Conservation (phyloP, 2,888 invertebrate species). For the Tetragonisca angustula region DNA sequence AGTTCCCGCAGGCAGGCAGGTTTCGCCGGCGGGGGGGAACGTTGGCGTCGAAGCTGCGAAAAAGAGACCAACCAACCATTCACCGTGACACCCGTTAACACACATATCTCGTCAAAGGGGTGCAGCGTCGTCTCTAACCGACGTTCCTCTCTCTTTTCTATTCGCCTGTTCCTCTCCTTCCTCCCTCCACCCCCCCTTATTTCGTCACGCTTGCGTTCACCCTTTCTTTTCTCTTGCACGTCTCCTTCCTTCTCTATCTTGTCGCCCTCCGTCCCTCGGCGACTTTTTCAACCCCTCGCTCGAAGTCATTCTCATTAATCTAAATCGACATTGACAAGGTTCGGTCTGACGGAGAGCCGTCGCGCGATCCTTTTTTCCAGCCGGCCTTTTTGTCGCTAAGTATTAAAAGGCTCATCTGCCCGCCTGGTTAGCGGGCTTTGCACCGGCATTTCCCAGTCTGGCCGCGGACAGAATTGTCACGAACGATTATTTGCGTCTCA, state of each 20-base stretch:
- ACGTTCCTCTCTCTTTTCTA: slow-evolving; percentile 35
- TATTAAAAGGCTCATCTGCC: slow-evolving; percentile 55
- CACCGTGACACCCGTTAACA: slow-evolving; percentile 58
- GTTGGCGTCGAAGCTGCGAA: slow-evolving; percentile 59
- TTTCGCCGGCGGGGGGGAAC: slow-evolving; percentile 37
- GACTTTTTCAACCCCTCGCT: slow-evolving; percentile 36
- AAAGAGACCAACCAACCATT: slow-evolving; percentile 63
- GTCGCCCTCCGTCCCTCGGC: not conserved
- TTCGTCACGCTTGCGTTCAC: not conserved
- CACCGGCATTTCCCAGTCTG: slow-evolving; percentile 13
- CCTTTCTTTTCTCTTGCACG: not conserved
- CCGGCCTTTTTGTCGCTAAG: slow-evolving; percentile 53
- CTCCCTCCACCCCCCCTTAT: too few species aligned
- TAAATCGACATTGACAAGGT: slow-evolving; percentile 65
- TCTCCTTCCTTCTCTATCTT: not conserved
- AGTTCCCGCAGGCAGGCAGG: slow-evolving; percentile 47
- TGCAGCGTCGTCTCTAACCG: slow-evolving; percentile 42
- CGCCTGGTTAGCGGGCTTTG: slow-evolving; percentile 31
- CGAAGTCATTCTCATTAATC: slow-evolving; percentile 66
- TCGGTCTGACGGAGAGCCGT: slow-evolving; percentile 47
- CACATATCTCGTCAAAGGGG: slow-evolving; percentile 54
- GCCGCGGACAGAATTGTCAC: not conserved
- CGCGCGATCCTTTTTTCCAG: slow-evolving; percentile 55
- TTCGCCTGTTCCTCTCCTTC: not conserved
- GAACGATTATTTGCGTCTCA: slow-evolving; percentile 14